phyloP scores from a whole-genome alignment of 2,113 vertebrate species.

The Cercopithecus mona region DNA sequence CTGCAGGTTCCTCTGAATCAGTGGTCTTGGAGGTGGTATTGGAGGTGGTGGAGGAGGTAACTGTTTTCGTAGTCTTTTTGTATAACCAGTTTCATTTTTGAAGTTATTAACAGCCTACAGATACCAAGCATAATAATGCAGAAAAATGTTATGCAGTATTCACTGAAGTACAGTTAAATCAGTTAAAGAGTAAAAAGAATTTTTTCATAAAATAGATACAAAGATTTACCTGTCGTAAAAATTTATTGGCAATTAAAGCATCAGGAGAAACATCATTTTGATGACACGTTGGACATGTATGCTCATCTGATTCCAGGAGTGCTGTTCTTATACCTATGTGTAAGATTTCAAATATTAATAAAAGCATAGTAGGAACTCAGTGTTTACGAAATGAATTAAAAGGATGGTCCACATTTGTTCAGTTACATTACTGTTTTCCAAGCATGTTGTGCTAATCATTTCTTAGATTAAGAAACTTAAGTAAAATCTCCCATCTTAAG shows the following conservation, averaged over 20 bases:
- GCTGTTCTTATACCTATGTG: slow-evolving; percentile 93
- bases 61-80: slow-evolving; percentile 86
- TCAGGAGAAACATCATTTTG: slow-evolving; percentile 96
- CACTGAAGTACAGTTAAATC: not conserved
- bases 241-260: slow-evolving; percentile 96
- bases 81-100: slow-evolving; percentile 93
- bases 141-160: not conserved
- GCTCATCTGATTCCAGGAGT: slow-evolving; percentile 96
- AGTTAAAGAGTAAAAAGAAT: not conserved
- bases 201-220: not conserved
- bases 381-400: not conserved
- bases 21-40: slow-evolving; percentile 74
- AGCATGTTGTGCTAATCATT: not conserved
- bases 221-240: slow-evolving; percentile 94
- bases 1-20: slow-evolving; percentile 84
- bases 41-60: slow-evolving; percentile 81
- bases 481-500: not conserved
- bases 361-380: not conserved
- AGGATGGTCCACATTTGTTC: not conserved
- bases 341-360: slow-evolving; percentile 44
- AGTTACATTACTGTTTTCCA: not conserved
- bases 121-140: slow-evolving; percentile 45
- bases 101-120: slow-evolving; percentile 96
- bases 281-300: slow-evolving; percentile 94
- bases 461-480: not conserved